Percentiles rank a stretch among this genome's conserved stretches.
Conservation (phyloP, 2,797 vertebrate species). For the Onychomys leucogaster region DNA sequence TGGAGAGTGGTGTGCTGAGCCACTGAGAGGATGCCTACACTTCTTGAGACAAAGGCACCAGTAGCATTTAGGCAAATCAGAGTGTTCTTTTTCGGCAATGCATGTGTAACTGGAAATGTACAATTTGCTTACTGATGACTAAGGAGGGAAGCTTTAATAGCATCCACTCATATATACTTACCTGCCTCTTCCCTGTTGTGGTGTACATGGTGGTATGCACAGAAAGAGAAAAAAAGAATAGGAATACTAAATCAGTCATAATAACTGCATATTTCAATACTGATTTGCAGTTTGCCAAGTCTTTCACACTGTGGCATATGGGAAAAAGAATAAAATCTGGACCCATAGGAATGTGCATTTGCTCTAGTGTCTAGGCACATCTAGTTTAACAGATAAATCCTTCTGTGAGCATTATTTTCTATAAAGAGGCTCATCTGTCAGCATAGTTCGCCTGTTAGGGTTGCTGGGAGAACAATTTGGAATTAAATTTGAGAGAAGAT, state of each 20-base stretch:
- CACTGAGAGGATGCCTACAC: not conserved
- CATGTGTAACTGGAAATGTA: not conserved
- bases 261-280: not conserved
- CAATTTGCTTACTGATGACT: not conserved
- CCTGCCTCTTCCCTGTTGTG: not conserved
- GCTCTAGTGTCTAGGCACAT: not conserved
- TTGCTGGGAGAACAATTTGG: not conserved
- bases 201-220: not conserved
- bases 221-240: not conserved
- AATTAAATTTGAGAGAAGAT: conserved; percentile 6
- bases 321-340: not conserved
- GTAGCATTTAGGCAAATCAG: not conserved
- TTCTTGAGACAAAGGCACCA: not conserved
- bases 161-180: not conserved
- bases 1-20: not conserved
- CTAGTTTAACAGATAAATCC: not conserved
- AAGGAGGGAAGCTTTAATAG: not conserved
- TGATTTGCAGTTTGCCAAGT: not conserved
- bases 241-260: not conserved
- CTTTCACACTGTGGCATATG: not conserved
- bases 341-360: not conserved
- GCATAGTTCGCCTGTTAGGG: fast-evolving
- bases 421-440: not conserved
- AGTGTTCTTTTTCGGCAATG: not conserved
- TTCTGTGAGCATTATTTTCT: not conserved